These are phyloP conservation scores for mouse (Mus musculus) DNA, from an alignment of 2,113 vertebrate genomes.

Conservation along the genomic window GRCm39 chr17:73162501-73163000, in stretches of 20 bases:
- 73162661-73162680: not conserved
- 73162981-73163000: constrained; percentile 33
- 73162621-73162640: constrained; percentile 25
- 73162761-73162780: not conserved
- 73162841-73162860: not conserved
- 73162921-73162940: not conserved
- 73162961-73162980: constrained; percentile 29
- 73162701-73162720: not conserved
- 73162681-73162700: not conserved
- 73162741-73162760: not conserved
- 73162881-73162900: not conserved
- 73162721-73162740: not conserved
- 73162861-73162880: not conserved
- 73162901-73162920: not conserved
- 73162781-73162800: not conserved
- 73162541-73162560: not conserved
- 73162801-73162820: not conserved
- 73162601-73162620: not conserved
- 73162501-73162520: not conserved
- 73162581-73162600: not conserved
- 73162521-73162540: not conserved
- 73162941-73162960: not conserved
- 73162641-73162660: constrained; percentile 18
- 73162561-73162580: not conserved
- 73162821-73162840: not conserved